Conservation (phyloP, 2,113 vertebrate species). For the Ptyas mucosa region DNA sequence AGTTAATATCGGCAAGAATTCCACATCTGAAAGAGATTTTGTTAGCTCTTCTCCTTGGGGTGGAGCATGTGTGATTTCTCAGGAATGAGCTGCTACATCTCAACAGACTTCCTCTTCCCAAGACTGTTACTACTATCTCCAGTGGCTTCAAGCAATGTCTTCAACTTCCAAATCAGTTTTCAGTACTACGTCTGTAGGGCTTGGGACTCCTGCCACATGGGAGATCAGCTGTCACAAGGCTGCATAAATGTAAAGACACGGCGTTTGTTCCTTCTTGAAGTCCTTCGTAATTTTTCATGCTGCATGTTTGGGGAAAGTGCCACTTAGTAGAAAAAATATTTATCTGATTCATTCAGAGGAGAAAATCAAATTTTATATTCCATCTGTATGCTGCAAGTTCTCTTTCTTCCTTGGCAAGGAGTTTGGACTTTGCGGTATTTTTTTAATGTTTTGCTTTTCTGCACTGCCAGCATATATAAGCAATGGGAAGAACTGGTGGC, state of each 20-base stretch:
- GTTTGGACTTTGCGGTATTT: not conserved
- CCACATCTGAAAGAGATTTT: not conserved
- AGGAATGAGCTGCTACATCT: constrained; percentile 7
- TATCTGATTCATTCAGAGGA: not conserved
- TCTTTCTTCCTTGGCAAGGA: not conserved
- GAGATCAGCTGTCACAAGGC: not conserved
- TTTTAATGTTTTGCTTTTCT: not conserved
- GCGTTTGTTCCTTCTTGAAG: not conserved
- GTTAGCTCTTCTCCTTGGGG: not conserved
- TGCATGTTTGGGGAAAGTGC: not conserved
- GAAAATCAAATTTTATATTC: not conserved
- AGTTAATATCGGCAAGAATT: not conserved
- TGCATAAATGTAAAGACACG: not conserved
- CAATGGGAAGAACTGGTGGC: not conserved
- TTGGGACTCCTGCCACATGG: not conserved
- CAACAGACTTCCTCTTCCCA: constrained; percentile 17
- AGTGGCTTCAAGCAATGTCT: not conserved
- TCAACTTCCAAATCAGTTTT: not conserved
- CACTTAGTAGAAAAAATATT: not conserved
- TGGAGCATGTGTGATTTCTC: not conserved
- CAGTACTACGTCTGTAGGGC: not conserved
- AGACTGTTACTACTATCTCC: constrained; percentile 6
- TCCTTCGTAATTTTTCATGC: not conserved
- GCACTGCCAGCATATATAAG: not conserved
- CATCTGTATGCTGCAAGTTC: not conserved